A percentile compares a stretch with the other conserved stretches of the same genome.
These are phyloP conservation scores for Zapus hudsonius DNA, from an alignment of 2,113 vertebrate species.

Conservation along the genomic window DNA sequence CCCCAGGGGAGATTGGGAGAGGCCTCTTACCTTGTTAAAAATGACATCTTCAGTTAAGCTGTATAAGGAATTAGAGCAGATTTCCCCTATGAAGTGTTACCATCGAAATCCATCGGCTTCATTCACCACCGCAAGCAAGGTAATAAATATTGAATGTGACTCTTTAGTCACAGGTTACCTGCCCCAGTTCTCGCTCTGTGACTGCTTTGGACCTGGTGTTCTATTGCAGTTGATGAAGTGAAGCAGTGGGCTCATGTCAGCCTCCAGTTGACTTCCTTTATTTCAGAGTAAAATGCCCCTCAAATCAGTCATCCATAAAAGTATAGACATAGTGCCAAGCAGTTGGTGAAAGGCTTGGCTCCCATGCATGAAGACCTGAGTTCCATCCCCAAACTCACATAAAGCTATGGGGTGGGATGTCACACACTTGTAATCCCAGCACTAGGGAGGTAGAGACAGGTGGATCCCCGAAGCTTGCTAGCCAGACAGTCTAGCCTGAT, in stretches of 20 bases:
- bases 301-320: background rate
- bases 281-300: background rate
- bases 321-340: too few species aligned
- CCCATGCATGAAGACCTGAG: too few species aligned
- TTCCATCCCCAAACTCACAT: too few species aligned
- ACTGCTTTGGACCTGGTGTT: background rate
- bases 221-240: background rate
- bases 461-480: too few species aligned
- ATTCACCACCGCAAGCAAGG: background rate
- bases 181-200: background rate
- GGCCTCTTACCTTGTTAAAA: slow-evolving; percentile 51
- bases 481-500: too few species aligned
- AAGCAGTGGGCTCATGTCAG: background rate
- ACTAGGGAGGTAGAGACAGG: too few species aligned
- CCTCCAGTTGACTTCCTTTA: background rate
- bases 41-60: slow-evolving; percentile 53
- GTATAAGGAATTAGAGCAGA: slow-evolving; percentile 36
- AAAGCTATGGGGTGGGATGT: too few species aligned
- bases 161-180: background rate
- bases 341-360: too few species aligned
- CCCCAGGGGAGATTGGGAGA: background rate
- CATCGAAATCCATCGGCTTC: background rate
- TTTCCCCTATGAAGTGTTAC: background rate
- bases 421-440: too few species aligned
- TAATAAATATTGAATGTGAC: background rate